Base-by-base conservation (phyloP, 1,140 invertebrate species). In the Drosophila yakuba region DNA sequence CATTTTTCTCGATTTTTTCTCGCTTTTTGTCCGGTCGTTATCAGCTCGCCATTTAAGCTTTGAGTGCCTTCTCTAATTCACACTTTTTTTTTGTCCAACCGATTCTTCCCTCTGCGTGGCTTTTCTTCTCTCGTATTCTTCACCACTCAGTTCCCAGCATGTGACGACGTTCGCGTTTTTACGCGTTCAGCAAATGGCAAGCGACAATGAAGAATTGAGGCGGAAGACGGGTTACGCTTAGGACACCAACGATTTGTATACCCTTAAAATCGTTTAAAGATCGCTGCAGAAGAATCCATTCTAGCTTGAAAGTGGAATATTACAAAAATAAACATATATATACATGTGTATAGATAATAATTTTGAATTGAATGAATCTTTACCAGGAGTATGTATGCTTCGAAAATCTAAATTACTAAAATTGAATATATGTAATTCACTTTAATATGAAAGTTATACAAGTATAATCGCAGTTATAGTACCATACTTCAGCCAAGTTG, bases 11-110 rank as follows among this genome's bases (percentile, higher is more conserved):
- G 38, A 48, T 59, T 61, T 55, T 48, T 61, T 44, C 41, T 71
- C 39, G 60, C 50, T 10, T 35, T 44, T 61, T 55, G 55, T 38
- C 79, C 17, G 50, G 39, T 71, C 60, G 67, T 80, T 83, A 83
- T 83, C 84, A 71, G 54, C 63, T 63, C 64, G 58, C 75, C 80
- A 88, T 88, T 88, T 88, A 88, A 77, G 84, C 84, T 74, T 72
- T 89, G 80, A 88, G 84, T 89, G 84, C 84, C 80, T 88, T 88
- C 80, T 88, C 84, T 80, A 88, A 88, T 88, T 88, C 84, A 89
- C 84, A 88, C 84, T 88, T 88, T 89, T 88, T 88, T 84, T 88
- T 82, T 28, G 17, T 17, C 25, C 68, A 12, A 55, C 51, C 74
- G 41, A 54, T 78, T 78, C 67, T 72, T 43, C 44, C 38, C 43